Percentiles rank a stretch among this genome's conserved stretches.
These are phyloP conservation scores for Philypnodon macrostomus DNA, from an alignment of 2,797 vertebrate species.

Conservation along the genomic window DNA sequence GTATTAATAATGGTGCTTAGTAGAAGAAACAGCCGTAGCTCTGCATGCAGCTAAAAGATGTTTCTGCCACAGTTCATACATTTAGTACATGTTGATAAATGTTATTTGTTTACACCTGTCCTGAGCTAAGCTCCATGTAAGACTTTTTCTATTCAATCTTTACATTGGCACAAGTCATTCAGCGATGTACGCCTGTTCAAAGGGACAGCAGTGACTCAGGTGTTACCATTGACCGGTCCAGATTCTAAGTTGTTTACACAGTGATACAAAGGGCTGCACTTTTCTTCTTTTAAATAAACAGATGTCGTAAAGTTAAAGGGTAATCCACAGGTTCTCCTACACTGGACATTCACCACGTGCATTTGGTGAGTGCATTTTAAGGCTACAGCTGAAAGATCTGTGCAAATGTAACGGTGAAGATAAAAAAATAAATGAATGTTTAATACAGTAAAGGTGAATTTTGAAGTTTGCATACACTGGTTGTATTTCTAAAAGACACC, in stretches of 20 bases:
- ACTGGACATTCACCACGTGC: too few relatives aligned
- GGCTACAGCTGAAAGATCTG: constrained; percentile 19
- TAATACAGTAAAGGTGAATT: too few relatives aligned
- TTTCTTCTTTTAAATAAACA: background rate
- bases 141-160: background rate
- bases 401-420: constrained; percentile 22
- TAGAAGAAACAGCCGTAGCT: constrained; percentile 37
- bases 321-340: background rate
- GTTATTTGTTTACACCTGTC: constrained; percentile 31
- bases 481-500: constrained; percentile 4
- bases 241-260: background rate
- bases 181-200: background rate
- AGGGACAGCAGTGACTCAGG: constrained; percentile 6
- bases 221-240: constrained; percentile 3
- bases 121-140: constrained; percentile 21
- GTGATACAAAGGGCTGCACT: constrained; percentile 9
- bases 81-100: constrained; percentile 40
- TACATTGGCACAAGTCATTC: constrained; percentile 24
- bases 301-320: too few relatives aligned
- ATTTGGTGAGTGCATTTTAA: background rate
- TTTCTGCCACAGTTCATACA: constrained; percentile 39
- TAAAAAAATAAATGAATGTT: constrained; percentile 10
- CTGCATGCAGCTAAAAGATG: constrained; percentile 52
- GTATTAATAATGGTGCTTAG: constrained; percentile 38
- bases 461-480: too few relatives aligned